Evolutionary conservation across 1,140 invertebrate genomes (phyloP), one percentile per base, ranked within the genome.

Genomic region (Eciton burchellii): DNA sequence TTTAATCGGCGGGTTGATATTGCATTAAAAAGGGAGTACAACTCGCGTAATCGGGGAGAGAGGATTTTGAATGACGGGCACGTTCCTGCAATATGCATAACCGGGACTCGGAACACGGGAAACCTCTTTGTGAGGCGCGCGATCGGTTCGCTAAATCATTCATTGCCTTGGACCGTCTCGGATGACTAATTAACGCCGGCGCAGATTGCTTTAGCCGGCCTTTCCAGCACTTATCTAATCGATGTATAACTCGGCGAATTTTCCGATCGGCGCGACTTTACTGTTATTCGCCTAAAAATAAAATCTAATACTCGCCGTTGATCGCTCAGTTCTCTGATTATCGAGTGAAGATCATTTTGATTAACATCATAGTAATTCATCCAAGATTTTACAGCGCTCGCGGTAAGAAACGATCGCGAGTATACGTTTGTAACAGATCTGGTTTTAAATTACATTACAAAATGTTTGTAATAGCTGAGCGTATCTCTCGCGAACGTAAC

Each of bases 81-180:
- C 90, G 89, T 91, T 89, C 83, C 86, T 93, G 92, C 89, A 93
- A 93, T 92, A 93, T 93, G 92, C 92, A 93, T 93, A 92, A 92
- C 89, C 90, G 76, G 85, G 84, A 54, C 86, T 88, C 82, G 88
- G 73, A 91, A 92, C 93, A 93, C 84, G 90, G 89, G 90, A 93
- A 93, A 93, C 92, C 92, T 93, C 92, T 93, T 93, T 91, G 90
- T 91, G 88, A 91, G 70, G 86, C 87, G 88, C 87, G 90, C 84
- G 88, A 88, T 88, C 83, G 79, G 81, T 66, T 71, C 82, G 59
- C 88, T 93, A 89, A 92, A 92, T 93, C 88, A 92, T 93, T 90
- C 90, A 93, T 84, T 84, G 84, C 86, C 26, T 79, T 83, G 87
- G 83, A 88, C 68, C 86, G 88, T 90, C 91, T 89, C 88, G 88